phyloP scores from a whole-genome alignment of 2,113 vertebrate species.

The Apistogramma diplotaenia region DNA sequence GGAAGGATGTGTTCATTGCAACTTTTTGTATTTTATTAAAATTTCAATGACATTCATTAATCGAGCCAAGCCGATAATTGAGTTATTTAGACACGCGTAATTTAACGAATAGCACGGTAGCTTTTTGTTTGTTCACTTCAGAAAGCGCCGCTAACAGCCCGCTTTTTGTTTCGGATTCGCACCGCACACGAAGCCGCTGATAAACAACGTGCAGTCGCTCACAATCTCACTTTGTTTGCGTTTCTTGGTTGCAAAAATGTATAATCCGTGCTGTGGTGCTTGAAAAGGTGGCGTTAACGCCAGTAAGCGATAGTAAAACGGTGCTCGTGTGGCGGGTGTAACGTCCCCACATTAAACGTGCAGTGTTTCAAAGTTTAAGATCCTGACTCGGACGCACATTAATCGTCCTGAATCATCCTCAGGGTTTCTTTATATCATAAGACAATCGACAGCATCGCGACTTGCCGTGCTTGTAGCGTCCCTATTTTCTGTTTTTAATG shows the following conservation, averaged over 20 bases:
- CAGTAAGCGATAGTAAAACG: not conserved
- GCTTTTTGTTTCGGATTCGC: slow-evolving; percentile 45
- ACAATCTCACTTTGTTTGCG: accelerated
- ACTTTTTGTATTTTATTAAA: not conserved
- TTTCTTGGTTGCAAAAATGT: accelerated
- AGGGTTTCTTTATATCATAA: not conserved
- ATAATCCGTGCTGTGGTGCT: accelerated
- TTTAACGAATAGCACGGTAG: slow-evolving; percentile 54
- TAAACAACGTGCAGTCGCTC: accelerated
- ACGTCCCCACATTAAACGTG: not conserved
- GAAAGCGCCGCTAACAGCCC: slow-evolving; percentile 39
- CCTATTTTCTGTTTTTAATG: not conserved
- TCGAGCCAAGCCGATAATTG: not conserved
- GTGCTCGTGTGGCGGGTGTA: slow-evolving; percentile 9
- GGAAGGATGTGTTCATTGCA: not conserved
- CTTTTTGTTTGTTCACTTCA: slow-evolving; percentile 73
- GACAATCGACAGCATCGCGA: accelerated
- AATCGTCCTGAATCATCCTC: accelerated
- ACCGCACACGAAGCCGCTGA: not conserved
- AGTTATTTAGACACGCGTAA: not conserved
- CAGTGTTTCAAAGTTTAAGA: not conserved
- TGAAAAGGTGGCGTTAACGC: not conserved
- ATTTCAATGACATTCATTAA: not conserved
- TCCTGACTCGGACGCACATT: not conserved
- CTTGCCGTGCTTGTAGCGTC: not conserved